A percentile compares a stretch with the other conserved stretches of the same genome.
phyloP scores from a whole-genome alignment of 2,113 vertebrate genomes.

The Epinephelus fuscoguttatus region DNA sequence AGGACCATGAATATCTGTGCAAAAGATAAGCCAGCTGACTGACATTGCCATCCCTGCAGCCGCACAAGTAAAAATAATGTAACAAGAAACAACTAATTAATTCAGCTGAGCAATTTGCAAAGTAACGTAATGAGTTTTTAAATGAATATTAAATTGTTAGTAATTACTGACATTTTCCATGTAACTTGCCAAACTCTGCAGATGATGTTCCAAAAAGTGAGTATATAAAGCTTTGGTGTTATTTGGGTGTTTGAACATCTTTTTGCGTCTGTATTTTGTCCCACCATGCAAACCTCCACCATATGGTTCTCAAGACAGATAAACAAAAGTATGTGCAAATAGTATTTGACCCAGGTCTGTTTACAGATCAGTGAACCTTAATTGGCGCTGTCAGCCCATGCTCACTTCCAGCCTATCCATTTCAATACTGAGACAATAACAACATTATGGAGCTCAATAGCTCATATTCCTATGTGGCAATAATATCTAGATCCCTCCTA shows the following conservation, averaged over 20 bases:
- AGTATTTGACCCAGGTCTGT: constrained; percentile 59
- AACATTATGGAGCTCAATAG: constrained; percentile 74
- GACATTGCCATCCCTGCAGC: not conserved
- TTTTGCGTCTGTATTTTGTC: not conserved
- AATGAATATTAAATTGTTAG: not conserved
- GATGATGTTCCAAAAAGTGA: not conserved
- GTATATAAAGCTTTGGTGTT: not conserved
- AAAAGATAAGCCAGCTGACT: not conserved
- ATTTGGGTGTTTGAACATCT: not conserved
- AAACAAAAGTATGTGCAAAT: constrained; percentile 66
- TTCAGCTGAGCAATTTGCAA: not conserved
- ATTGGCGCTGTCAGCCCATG: constrained; percentile 70
- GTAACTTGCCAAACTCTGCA: not conserved
- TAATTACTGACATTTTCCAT: not conserved
- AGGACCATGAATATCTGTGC: not conserved
- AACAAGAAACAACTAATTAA: not conserved
- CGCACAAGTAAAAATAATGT: not conserved
- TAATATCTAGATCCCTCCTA: constrained; percentile 73
- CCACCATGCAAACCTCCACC: not conserved
- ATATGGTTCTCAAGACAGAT: constrained; percentile 37
- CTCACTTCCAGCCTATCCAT: constrained; percentile 66
- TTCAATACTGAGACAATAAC: constrained; percentile 78
- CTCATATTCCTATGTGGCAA: constrained; percentile 76
- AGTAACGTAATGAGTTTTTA: not conserved
- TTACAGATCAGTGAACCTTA: constrained; percentile 74